Percentiles rank a stretch among this genome's conserved stretches.
phyloP scores from a whole-genome alignment of 2,888 invertebrate genomes.

The Athrips mouffetella region DNA sequence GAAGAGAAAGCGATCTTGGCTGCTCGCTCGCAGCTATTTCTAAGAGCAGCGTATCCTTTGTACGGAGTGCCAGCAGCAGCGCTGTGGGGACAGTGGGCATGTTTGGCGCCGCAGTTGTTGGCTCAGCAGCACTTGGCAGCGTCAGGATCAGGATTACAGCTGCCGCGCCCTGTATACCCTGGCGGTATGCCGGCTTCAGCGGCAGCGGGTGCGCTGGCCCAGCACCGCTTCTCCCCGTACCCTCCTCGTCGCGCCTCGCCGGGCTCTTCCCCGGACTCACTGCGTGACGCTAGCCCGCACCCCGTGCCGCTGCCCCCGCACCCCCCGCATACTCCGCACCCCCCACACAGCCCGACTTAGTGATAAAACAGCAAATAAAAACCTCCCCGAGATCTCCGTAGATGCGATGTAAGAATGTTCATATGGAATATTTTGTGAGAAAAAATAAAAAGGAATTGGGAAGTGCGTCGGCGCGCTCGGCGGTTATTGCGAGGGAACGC shows the following conservation, averaged over 20 bases:
- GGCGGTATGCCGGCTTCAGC: slow-evolving; percentile 43
- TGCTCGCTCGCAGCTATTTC: slow-evolving; percentile 85
- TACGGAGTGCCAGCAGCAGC: slow-evolving; percentile 77
- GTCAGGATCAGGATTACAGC: slow-evolving; percentile 66
- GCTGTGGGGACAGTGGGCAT: slow-evolving; percentile 86
- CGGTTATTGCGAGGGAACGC: slow-evolving; percentile 28
- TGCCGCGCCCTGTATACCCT: slow-evolving; percentile 73
- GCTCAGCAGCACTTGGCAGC: slow-evolving; percentile 83
- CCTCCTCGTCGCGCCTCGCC: slow-evolving; percentile 71
- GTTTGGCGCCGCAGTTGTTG: slow-evolving; percentile 80
- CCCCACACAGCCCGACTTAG: slow-evolving; percentile 72
- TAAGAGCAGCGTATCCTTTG: slow-evolving; percentile 83
- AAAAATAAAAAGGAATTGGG: slow-evolving; percentile 28
- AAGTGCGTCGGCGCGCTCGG: slow-evolving; percentile 29
- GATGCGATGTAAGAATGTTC: slow-evolving; percentile 42
- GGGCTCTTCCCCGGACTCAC: slow-evolving; percentile 80
- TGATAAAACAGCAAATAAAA: slow-evolving; percentile 39
- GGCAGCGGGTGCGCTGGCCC: slow-evolving; percentile 61
- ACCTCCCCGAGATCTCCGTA: slow-evolving; percentile 44
- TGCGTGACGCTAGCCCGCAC: slow-evolving; percentile 73
- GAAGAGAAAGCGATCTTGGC: slow-evolving; percentile 89
- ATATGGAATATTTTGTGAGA: slow-evolving; percentile 34
- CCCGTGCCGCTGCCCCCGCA: slow-evolving; percentile 53
- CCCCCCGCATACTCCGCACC: slow-evolving; percentile 56
- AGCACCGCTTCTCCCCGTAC: slow-evolving; percentile 81